Evolutionary conservation across 1,140 invertebrate genomes (phyloP).

Genomic region (Drosophila azteca): DNA sequence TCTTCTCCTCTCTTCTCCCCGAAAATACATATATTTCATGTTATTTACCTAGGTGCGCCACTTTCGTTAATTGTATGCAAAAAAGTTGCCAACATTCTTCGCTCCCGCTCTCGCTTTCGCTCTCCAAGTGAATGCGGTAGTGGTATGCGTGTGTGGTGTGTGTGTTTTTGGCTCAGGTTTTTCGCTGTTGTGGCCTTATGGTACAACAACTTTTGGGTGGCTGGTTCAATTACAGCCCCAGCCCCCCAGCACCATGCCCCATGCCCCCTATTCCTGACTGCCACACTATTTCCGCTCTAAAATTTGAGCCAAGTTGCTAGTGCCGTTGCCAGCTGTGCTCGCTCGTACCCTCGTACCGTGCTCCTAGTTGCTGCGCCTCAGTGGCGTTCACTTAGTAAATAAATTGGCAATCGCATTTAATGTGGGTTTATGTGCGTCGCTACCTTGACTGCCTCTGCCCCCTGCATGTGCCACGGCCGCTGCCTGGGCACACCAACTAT

Average conservation of each 20-base stretch:
- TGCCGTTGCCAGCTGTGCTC: slow-evolving; percentile 61
- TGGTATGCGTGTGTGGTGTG: slow-evolving; percentile 21
- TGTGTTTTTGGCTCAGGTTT: slow-evolving; percentile 68
- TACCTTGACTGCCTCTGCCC: slow-evolving; percentile 43
- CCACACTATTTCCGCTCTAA: slow-evolving; percentile 79
- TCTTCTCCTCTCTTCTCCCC: background rate
- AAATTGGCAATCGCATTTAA: slow-evolving; percentile 82
- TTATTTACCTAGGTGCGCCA: slow-evolving; percentile 74
- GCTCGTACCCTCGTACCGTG: slow-evolving; percentile 11
- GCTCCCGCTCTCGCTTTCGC: no score
- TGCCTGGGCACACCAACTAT: slow-evolving; percentile 6
- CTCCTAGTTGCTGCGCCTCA: slow-evolving; percentile 34
- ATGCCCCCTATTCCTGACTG: slow-evolving; percentile 21
- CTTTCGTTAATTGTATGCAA: slow-evolving; percentile 82
- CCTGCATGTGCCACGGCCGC: slow-evolving; percentile 3
- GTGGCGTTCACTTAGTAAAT: slow-evolving; percentile 77
- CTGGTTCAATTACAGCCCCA: slow-evolving; percentile 70
- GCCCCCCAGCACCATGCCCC: no score
- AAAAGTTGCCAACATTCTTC: slow-evolving; percentile 73
- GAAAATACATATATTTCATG: slow-evolving; percentile 53
- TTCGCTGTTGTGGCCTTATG: slow-evolving; percentile 29
- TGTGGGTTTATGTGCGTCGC: slow-evolving; percentile 81
- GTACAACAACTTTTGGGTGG: slow-evolving; percentile 69
- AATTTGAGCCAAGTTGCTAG: slow-evolving; percentile 72
- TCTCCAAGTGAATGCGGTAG: slow-evolving; percentile 5